A percentile compares a stretch with the other conserved stretches of the same genome.
These are phyloP conservation scores for Hypothenemus hampei DNA, from an alignment of 1,140 invertebrate genomes.

Conservation along the genomic window DNA sequence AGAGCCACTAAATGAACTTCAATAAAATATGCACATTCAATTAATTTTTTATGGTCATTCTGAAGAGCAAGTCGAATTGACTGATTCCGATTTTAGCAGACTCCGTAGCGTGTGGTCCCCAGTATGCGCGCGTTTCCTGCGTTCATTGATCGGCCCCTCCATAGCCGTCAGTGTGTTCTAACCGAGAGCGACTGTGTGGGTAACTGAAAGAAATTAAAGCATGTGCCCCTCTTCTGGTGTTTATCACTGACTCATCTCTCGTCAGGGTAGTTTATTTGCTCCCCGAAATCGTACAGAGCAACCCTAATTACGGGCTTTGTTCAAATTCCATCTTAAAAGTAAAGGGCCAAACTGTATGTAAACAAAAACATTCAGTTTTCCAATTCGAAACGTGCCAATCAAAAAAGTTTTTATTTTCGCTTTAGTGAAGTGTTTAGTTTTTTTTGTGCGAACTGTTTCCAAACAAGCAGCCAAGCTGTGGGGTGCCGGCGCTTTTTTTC, in stretches of 20 bases:
- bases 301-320: constrained; percentile 36
- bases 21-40: too few species aligned
- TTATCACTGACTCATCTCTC: constrained; percentile 15
- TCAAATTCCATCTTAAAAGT: neutral
- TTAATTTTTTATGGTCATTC: too few species aligned
- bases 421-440: constrained; percentile 37
- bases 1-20: too few species aligned
- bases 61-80: neutral
- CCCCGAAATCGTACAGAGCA: neutral
- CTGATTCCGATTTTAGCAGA: neutral
- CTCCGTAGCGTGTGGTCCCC: neutral
- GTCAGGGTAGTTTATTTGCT: constrained; percentile 41
- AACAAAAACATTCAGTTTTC: constrained; percentile 1
- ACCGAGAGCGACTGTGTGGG: neutral
- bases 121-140: constrained; percentile 21
- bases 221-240: constrained; percentile 29
- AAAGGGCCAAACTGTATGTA: constrained; percentile 12
- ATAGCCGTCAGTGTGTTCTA: neutral
- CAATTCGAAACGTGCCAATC: constrained; percentile 25
- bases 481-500: constrained; percentile 86
- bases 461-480: constrained; percentile 86
- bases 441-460: constrained; percentile 36
- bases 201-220: neutral
- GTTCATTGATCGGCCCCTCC: constrained; percentile 36
- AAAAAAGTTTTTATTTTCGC: constrained; percentile 22